These are phyloP conservation scores for Xerus inauris DNA, from an alignment of 2,113 vertebrate genomes.

Conservation along the genomic window DNA sequence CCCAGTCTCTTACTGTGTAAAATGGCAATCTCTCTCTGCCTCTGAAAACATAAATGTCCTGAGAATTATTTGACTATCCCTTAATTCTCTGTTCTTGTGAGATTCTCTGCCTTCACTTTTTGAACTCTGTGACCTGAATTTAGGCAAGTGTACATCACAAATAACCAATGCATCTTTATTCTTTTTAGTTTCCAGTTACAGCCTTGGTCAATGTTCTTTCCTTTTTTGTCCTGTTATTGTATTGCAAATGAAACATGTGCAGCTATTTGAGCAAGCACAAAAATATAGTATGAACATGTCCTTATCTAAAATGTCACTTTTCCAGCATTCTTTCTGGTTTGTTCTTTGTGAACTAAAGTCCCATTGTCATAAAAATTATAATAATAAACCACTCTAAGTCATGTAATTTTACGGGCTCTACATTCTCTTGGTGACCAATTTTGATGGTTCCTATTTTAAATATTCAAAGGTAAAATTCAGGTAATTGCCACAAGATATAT, in stretches of 20 bases:
- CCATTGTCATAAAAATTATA: slow-evolving; percentile 37
- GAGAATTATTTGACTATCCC: slow-evolving; percentile 6
- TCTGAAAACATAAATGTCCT: not conserved
- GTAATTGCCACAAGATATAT: slow-evolving; percentile 37
- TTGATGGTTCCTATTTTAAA: slow-evolving; percentile 70
- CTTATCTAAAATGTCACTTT: slow-evolving; percentile 69
- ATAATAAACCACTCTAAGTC: not conserved
- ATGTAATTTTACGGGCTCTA: slow-evolving; percentile 39
- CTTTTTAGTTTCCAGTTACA: not conserved
- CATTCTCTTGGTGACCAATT: slow-evolving; percentile 32
- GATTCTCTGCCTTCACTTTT: not conserved
- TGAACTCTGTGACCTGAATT: slow-evolving; percentile 21
- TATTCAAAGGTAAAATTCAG: slow-evolving; percentile 63
- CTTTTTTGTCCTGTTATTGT: slow-evolving; percentile 25
- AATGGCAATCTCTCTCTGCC: slow-evolving; percentile 35
- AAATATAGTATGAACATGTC: slow-evolving; percentile 42
- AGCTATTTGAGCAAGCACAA: not conserved
- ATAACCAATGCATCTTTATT: slow-evolving; percentile 44
- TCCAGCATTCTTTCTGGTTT: not conserved
- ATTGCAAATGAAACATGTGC: slow-evolving; percentile 48
- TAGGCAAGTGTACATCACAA: not conserved
- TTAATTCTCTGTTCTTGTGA: not conserved
- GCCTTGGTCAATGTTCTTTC: not conserved
- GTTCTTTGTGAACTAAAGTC: slow-evolving; percentile 73
- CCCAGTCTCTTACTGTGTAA: slow-evolving; percentile 3